Evolutionary conservation across 2,113 vertebrate species (phyloP), one percentile per base, ranked within the genome.

Genomic region (Macquaria ambigua): DNA sequence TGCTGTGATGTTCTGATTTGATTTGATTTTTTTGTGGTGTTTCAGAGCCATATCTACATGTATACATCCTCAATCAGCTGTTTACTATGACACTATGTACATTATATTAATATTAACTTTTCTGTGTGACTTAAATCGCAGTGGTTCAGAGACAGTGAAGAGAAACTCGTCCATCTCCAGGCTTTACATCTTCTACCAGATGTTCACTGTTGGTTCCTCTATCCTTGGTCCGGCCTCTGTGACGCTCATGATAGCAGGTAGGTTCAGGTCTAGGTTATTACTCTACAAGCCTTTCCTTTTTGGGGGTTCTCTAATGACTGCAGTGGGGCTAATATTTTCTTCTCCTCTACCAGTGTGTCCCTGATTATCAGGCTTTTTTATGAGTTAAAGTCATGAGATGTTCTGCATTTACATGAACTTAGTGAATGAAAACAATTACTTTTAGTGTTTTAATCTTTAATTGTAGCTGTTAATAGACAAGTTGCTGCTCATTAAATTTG

Each of bases 201-300:
- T 96, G 80, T 95, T 97, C 66, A 93, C 95, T 11, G 96, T 96
- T 66, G 89, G 95, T 59, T 95, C 96, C 61, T 97, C 96, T 21
- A 97, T 97, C 77, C 94, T 97, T 21, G 96, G 96, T 63, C 96
- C 96, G 15, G 96, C 96, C 20, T 96, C 96, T 59, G 96, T 97
- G 66, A 95, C 95, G 67, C 92, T 97, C 39, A 96, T 97, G 96
- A 93, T 97, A 72, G 96, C 96, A 94, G 95, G 96, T 96, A 75
- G 11, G 74, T 84, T 77, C 50, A 73, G 7, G 20, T 84, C 16
- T 61, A 37, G 14, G 41, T 28, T 39, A 48, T 6, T 7, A 63
- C 23, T 16, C 25, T 64, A 37, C 59, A 3, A 23, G 62, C 25
- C 23, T 21, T 23, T 81, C 5, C 18, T 41, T 64, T 14, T n/a